Base-by-base conservation (phyloP, 2,888 invertebrate species). In the Orthosia incerta region DNA sequence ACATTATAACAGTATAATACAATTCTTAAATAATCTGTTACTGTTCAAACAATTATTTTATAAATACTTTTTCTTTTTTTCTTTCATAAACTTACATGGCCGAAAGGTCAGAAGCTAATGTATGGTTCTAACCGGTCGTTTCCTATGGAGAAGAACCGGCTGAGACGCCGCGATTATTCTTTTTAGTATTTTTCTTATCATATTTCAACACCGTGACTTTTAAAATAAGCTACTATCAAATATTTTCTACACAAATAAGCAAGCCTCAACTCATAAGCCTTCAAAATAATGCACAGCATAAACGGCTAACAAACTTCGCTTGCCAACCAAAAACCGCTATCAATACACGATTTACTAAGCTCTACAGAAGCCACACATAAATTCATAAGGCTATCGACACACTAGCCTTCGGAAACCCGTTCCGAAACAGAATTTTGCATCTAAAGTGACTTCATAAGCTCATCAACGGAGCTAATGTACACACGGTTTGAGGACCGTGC, bases 401-500 rank as follows among this genome's bases (percentile, higher is more conserved):
- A 83, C 76, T 83, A 63, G 78, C 64, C 76, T 64, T 71, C 67
- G 72, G 64, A 74, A 85, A 86, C 68, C 76, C 78, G 81, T 81
- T 87, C 61, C 67, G 66, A 76, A 76, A 74, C 68, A 74, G 74
- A 87, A 82, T 88, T 88, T 85, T 81, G 79, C 82, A 80, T 82
- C 82, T 80, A 80, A 87, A 84, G 77, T 79, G 79, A 83, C 77
- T 89, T 89, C 76, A 85, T 89, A 88, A 91, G 88, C 88, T 87
- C 88, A 86, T 90, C 88, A 88, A 88, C 86, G 85, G 86, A 85
- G 88, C 82, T 86, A 87, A 85, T 86, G 85, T 80, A 78, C 81
- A 86, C 80, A 80, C 75, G 75, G 82, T 26, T 26, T 55, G 46
- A 60, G 31, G 31, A 5, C 53, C 74, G 77, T 76, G 71, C 68